phyloP scores from a whole-genome alignment of 1,140 invertebrate species.

The Antheraea mylitta region DNA sequence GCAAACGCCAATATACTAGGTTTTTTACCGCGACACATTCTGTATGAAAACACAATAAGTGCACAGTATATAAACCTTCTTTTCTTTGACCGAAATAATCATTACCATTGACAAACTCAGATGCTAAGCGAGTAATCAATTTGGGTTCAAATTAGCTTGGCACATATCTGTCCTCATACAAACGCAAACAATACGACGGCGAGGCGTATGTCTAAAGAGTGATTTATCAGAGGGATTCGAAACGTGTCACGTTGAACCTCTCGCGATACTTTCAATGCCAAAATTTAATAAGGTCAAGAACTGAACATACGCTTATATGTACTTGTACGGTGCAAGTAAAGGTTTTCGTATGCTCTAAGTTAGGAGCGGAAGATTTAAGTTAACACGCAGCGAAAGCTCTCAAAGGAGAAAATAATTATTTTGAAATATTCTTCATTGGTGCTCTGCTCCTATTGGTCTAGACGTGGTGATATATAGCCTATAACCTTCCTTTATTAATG shows the following conservation, averaged over 20 bases:
- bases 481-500: too few species aligned
- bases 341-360: slow-evolving; percentile 21
- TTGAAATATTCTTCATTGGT: too few species aligned
- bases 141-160: background rate
- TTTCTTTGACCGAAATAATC: background rate
- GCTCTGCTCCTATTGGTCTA: too few species aligned
- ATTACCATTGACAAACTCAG: too few species aligned
- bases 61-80: background rate
- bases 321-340: slow-evolving; percentile 34
- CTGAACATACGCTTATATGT: slow-evolving; percentile 36
- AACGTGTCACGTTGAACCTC: slow-evolving; percentile 47
- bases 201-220: background rate
- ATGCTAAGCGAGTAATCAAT: background rate
- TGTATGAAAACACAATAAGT: background rate
- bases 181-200: background rate
- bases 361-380: background rate
- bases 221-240: slow-evolving; percentile 7
- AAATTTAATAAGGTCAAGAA: slow-evolving; percentile 69
- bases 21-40: background rate
- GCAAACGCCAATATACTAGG: too few species aligned
- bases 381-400: too few species aligned
- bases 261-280: slow-evolving; percentile 65
- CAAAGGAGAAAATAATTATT: too few species aligned
- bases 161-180: background rate
- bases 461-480: too few species aligned